These are phyloP conservation scores for Cirrhinus mrigala DNA, from an alignment of 2,797 vertebrate species.

Conservation along the genomic window DNA sequence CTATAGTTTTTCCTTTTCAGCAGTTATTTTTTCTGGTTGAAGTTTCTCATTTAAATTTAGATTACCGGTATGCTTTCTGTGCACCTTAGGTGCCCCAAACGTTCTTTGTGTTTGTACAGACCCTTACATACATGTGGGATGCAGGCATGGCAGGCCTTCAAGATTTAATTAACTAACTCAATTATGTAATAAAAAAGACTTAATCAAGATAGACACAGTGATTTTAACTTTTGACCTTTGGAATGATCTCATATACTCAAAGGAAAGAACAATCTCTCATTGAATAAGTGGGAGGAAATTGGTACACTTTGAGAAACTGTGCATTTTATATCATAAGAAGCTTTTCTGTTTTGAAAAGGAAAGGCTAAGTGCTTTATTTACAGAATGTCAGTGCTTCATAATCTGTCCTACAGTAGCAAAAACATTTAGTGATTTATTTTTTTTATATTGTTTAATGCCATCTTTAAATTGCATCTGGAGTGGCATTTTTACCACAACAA, in stretches of 20 bases:
- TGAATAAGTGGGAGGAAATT: constrained; percentile 28
- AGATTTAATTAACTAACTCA: constrained; percentile 48
- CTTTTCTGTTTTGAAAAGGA: constrained; percentile 5
- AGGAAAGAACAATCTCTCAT: constrained; percentile 11
- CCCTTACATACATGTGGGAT: constrained; percentile 20
- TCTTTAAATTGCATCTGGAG: not conserved
- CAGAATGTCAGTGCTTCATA: not conserved
- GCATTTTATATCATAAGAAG: constrained; percentile 11
- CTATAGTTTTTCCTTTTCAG: not conserved
- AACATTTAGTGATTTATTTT: not conserved
- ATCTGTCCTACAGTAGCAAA: not conserved
- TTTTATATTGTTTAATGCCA: not conserved
- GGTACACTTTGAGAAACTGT: constrained; percentile 18
- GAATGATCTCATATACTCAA: constrained; percentile 29
- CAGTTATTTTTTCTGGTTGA: constrained; percentile 2
- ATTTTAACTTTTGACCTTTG: constrained; percentile 46
- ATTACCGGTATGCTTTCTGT: not conserved
- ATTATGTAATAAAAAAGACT: constrained; percentile 35
- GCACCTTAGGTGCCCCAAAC: not conserved
- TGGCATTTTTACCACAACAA: not conserved
- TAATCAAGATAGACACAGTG: constrained; percentile 33
- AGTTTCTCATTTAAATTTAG: constrained; percentile 22
- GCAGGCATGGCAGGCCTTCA: constrained; percentile 30
- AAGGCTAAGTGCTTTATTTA: not conserved
- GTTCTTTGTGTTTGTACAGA: not conserved